These are phyloP conservation scores for Xylota sylvarum DNA, from an alignment of 2,888 invertebrate species.

Conservation along the genomic window DNA sequence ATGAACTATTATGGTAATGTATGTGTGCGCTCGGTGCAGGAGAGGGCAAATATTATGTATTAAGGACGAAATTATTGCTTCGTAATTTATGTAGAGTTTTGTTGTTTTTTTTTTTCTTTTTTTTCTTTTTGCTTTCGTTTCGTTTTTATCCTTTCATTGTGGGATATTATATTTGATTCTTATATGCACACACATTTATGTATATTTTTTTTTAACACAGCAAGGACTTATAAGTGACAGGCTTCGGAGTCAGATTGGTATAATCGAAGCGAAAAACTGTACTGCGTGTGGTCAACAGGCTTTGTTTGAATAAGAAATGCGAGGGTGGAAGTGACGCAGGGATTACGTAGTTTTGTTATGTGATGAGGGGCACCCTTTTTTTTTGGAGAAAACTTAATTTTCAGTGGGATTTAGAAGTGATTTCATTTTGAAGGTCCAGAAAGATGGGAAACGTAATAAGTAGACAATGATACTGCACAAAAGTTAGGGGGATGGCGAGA, in stretches of 20 bases:
- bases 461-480: slow-evolving; percentile 53
- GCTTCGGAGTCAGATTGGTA: slow-evolving; percentile 15
- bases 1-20: slow-evolving; percentile 59
- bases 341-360: slow-evolving; percentile 10
- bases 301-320: slow-evolving; percentile 25
- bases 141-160: slow-evolving; percentile 62
- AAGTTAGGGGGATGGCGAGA: background rate
- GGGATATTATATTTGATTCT: slow-evolving; percentile 56
- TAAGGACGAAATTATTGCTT: slow-evolving; percentile 73
- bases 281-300: slow-evolving; percentile 40
- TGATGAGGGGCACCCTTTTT: background rate
- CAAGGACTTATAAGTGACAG: slow-evolving; percentile 17
- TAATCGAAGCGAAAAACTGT: slow-evolving; percentile 14
- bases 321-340: slow-evolving; percentile 15
- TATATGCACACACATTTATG: too few species aligned
- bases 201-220: slow-evolving; percentile 33
- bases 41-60: slow-evolving; percentile 41
- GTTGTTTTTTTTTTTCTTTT: too few species aligned
- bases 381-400: slow-evolving; percentile 41
- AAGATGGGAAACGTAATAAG: slow-evolving; percentile 49
- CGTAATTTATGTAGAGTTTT: slow-evolving; percentile 70
- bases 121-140: slow-evolving; percentile 44
- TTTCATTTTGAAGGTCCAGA: slow-evolving; percentile 46
- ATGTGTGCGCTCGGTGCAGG: slow-evolving; percentile 21
- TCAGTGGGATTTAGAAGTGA: slow-evolving; percentile 61